These are phyloP conservation scores for Dipus sagitta DNA, from an alignment of 2,797 vertebrate genomes.

Conservation along the genomic window DNA sequence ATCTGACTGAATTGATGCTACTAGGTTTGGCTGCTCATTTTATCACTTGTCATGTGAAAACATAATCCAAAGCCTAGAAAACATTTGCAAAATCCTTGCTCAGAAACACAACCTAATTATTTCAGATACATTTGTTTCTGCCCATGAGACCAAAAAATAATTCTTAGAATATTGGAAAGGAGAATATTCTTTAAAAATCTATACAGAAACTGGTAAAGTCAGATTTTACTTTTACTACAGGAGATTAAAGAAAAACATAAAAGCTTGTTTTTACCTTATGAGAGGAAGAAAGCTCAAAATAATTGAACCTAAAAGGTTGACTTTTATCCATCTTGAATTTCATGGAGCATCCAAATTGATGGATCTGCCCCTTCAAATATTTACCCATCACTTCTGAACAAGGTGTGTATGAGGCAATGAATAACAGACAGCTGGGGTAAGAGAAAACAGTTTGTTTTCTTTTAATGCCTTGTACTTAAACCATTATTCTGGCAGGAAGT, in stretches of 20 bases:
- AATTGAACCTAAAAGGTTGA: constrained; percentile 59
- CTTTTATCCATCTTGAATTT: constrained; percentile 71
- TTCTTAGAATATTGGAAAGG: not conserved
- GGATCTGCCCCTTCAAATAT: constrained; percentile 85
- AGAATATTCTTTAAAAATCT: constrained; percentile 33
- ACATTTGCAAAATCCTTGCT: constrained; percentile 22
- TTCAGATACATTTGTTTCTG: not conserved
- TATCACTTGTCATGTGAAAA: not conserved
- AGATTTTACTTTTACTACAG: constrained; percentile 37
- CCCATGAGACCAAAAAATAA: not conserved
- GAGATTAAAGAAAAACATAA: not conserved
- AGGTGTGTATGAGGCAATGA: constrained; percentile 84
- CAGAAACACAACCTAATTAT: not conserved
- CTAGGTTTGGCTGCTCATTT: not conserved
- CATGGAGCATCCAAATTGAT: constrained; percentile 74
- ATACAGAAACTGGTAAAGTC: constrained; percentile 14
- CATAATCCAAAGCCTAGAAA: not conserved
- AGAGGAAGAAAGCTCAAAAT: constrained; percentile 67
- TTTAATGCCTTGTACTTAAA: constrained; percentile 81
- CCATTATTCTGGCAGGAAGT: constrained; percentile 78
- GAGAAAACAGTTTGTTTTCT: constrained; percentile 73
- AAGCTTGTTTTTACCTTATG: constrained; percentile 64
- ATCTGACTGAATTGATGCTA: not conserved
- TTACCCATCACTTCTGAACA: constrained; percentile 83
- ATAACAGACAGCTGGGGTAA: constrained; percentile 82